Evolutionary conservation across 2,113 vertebrate species (phyloP).

Genomic region (Pipra filicauda): DNA sequence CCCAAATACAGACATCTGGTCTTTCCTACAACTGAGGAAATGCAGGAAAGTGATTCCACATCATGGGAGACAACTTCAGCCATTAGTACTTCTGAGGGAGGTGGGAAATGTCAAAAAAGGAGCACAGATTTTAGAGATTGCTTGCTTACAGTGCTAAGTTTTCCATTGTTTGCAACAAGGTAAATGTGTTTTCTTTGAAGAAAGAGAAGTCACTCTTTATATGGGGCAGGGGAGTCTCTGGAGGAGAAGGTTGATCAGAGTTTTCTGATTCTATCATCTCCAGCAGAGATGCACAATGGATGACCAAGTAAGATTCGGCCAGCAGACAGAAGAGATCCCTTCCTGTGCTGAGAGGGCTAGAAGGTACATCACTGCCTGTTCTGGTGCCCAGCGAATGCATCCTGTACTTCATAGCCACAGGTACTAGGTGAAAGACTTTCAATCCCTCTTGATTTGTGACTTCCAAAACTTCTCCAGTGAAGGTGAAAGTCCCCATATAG

Average conservation of each 20-base stretch:
- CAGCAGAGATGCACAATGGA: neutral
- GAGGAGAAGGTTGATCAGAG: neutral
- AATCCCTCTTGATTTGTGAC: neutral
- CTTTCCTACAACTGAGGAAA: neutral
- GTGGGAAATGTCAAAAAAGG: neutral
- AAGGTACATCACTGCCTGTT: rapidly evolving
- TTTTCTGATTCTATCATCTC: neutral
- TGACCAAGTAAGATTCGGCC: neutral
- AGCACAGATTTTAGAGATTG: neutral
- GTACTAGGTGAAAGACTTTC: neutral
- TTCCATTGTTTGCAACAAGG: neutral
- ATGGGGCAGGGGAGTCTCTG: neutral
- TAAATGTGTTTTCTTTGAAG: neutral
- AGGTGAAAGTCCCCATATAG: neutral
- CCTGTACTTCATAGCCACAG: neutral
- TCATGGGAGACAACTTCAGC: neutral
- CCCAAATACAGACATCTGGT: neutral
- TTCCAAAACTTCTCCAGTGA: neutral
- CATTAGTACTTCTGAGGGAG: neutral
- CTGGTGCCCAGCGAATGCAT: neutral
- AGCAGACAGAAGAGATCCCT: neutral
- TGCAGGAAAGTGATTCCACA: neutral
- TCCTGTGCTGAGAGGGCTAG: neutral
- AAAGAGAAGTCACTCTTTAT: neutral
- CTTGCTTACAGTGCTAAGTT: neutral